A percentile compares a stretch with the other conserved stretches of the same genome.
These are phyloP conservation scores for Allolobophora icterica DNA, from an alignment of 2,888 invertebrate genomes.

Conservation along the genomic window DNA sequence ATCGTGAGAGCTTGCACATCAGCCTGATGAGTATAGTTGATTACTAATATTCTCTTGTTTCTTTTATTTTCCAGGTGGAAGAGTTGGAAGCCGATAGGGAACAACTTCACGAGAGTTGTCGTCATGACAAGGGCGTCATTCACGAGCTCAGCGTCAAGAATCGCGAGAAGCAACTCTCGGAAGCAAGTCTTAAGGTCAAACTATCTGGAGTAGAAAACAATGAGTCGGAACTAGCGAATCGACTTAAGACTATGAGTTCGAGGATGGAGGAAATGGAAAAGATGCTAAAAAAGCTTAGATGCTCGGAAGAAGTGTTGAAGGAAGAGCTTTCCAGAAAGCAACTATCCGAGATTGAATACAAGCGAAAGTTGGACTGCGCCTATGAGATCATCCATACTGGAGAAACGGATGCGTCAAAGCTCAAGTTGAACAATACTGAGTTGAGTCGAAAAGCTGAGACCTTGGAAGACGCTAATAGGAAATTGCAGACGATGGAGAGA, in stretches of 20 bases:
- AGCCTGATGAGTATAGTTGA: no score
- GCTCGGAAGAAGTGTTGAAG: neutral
- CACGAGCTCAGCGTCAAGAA: slow-evolving; percentile 60
- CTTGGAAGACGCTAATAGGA: neutral
- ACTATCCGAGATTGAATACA: slow-evolving; percentile 7
- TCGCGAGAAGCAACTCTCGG: slow-evolving; percentile 55
- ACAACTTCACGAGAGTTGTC: slow-evolving; percentile 59
- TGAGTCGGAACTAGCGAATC: neutral
- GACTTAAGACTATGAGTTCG: neutral
- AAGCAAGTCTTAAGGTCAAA: slow-evolving; percentile 36
- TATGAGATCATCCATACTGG: neutral
- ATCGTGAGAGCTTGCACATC: no score
- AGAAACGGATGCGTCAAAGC: neutral
- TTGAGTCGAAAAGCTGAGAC: neutral
- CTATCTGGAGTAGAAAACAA: neutral
- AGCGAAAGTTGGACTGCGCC: slow-evolving; percentile 5
- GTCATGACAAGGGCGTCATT: slow-evolving; percentile 59
- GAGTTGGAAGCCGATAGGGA: slow-evolving; percentile 61
- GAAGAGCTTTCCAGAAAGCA: slow-evolving; percentile 7
- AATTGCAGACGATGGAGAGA: neutral
- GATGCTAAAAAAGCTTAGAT: neutral
- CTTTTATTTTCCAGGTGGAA: slow-evolving; percentile 51
- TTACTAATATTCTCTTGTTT: neutral
- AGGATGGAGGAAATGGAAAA: neutral
- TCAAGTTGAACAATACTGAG: neutral